phyloP scores from a whole-genome alignment of 2,797 vertebrate species.

The Mareca penelope region DNA sequence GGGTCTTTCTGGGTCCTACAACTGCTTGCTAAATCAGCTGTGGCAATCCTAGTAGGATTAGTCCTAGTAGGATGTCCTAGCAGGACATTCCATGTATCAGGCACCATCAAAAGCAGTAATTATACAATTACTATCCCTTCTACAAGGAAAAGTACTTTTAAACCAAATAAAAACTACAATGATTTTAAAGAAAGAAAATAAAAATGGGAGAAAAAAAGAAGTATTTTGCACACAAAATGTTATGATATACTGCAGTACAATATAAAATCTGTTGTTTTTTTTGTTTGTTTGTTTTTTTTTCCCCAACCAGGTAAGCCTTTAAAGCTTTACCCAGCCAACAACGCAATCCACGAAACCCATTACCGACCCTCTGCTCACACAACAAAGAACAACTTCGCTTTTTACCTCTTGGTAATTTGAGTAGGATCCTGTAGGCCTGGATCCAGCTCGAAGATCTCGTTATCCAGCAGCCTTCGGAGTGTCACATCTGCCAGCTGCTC shows the following conservation, averaged over 20 bases:
- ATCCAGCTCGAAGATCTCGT: constrained; percentile 91
- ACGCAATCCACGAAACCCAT: not conserved
- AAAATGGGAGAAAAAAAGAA: not conserved
- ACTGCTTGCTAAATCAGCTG: not conserved
- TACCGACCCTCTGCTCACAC: not conserved
- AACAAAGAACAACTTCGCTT: not conserved
- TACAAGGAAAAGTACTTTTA: not conserved
- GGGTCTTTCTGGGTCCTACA: not conserved
- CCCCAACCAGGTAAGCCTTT: not conserved
- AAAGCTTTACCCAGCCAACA: not conserved
- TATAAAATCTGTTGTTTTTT: not conserved
- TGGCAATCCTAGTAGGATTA: not conserved
- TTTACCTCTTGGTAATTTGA: constrained; percentile 92
- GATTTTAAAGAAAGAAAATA: not conserved
- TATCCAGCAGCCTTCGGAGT: constrained; percentile 91
- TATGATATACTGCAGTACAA: not conserved
- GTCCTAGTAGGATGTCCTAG: not conserved
- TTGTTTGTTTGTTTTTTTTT: not conserved
- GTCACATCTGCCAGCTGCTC: constrained; percentile 94
- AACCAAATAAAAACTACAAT: not conserved
- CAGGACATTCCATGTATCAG: not conserved
- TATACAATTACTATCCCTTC: not conserved
- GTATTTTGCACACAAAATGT: not conserved
- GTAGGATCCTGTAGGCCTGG: constrained; percentile 88
- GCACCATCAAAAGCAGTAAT: not conserved